Conservation (phyloP, 2,113 vertebrate species). For the Trematocara variabile region DNA sequence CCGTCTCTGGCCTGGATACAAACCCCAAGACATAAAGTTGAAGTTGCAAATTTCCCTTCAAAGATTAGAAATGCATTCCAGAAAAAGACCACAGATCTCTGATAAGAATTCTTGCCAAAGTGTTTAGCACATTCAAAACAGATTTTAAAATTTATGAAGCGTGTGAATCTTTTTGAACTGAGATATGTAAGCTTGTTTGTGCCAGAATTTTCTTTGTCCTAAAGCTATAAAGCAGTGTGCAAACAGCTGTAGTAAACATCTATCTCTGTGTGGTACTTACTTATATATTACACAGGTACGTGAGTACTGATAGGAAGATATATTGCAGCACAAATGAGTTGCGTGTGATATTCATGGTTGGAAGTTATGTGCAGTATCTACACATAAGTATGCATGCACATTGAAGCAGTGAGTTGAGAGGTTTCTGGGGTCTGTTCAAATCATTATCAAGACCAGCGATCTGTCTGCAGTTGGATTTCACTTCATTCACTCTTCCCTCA, state of each 20-base stretch:
- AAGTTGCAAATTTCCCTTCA: background rate
- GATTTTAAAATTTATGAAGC: background rate
- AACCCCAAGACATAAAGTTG: background rate
- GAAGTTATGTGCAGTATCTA: background rate
- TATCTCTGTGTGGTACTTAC: background rate
- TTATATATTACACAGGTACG: slow-evolving; percentile 6
- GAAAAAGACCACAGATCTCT: background rate
- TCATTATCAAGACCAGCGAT: slow-evolving; percentile 63
- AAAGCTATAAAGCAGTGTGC: background rate
- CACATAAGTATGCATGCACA: background rate
- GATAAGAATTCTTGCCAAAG: background rate
- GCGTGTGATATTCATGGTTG: background rate
- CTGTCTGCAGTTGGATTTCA: slow-evolving; percentile 60
- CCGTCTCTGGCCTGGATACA: background rate
- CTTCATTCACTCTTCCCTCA: slow-evolving; percentile 17
- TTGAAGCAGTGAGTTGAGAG: background rate
- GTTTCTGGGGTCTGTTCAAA: slow-evolving; percentile 31
- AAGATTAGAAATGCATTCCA: background rate
- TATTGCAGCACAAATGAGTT: slow-evolving; percentile 11
- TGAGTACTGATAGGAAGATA: background rate
- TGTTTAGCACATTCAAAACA: background rate
- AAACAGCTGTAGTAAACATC: background rate
- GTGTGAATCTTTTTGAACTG: background rate
- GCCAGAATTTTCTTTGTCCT: slow-evolving; percentile 1
- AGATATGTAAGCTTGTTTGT: background rate